These are phyloP conservation scores for Itoplectis maculator DNA, from an alignment of 2,888 invertebrate genomes.

Conservation along the genomic window DNA sequence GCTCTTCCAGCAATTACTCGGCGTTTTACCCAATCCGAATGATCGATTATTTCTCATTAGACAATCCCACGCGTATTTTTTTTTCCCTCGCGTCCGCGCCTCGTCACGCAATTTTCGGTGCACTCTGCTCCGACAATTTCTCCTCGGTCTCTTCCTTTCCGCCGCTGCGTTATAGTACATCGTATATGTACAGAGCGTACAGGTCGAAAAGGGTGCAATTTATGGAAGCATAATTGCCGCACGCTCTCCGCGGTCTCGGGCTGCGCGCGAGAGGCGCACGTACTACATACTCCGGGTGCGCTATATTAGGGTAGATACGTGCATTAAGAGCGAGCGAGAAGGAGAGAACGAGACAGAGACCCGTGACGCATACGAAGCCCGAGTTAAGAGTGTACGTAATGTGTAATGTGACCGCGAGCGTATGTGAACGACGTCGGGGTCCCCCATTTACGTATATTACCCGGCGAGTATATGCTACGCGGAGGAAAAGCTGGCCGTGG, in stretches of 20 bases:
- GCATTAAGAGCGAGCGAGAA: conserved; percentile 13
- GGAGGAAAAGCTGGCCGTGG: conserved; percentile 31
- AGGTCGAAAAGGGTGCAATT: conserved; percentile 60
- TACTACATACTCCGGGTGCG: conserved; percentile 24
- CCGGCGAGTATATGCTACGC: conserved; percentile 23
- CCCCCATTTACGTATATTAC: conserved; percentile 49
- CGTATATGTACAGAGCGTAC: conserved; percentile 12
- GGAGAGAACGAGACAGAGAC: neutral
- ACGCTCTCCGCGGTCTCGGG: conserved; percentile 25
- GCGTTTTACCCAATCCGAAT: neutral
- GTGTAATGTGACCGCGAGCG: conserved; percentile 63
- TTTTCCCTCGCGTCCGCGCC: neutral
- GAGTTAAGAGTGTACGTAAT: conserved; percentile 32
- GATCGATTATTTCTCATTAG: neutral
- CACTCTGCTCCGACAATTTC: neutral
- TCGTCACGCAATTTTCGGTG: neutral
- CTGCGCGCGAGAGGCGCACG: neutral
- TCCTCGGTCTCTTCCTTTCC: neutral
- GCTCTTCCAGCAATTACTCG: neutral
- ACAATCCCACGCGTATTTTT: neutral
- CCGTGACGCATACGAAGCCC: conserved; percentile 52
- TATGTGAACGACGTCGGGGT: conserved; percentile 62
- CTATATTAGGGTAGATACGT: conserved; percentile 40
- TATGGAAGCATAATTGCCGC: conserved; percentile 65
- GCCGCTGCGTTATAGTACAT: neutral